Base-by-base conservation (phyloP, 2,113 vertebrate species). In the Phalacrocorax carbo region DNA sequence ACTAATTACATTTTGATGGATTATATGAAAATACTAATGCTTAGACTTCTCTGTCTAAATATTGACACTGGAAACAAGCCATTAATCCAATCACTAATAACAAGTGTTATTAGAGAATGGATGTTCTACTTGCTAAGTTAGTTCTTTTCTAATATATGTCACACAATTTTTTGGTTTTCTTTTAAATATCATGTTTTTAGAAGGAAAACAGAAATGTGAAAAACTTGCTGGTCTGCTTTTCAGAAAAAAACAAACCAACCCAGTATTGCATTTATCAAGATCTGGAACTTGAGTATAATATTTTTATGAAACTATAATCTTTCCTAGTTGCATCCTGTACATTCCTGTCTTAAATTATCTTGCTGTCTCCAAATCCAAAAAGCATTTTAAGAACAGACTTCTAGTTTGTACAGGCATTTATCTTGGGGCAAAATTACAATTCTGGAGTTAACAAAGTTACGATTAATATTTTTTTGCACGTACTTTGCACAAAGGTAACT, bases 391-490 rank as follows among this genome's bases (percentile, higher is more conserved):
- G 44, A 93, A n/a, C 23, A 82, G 81, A 49, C 16, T 72, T 87
- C 3, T 61, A 7, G 21, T 72, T 80, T 86, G 10, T 66, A 57
- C 6, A 72, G 3, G 29, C 11, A 32, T 27, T 88, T 72, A 21
- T 42, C 25, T 36, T 92, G 36, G 66, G 22, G 11, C 13, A 84
- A 60, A 70, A 54, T 36, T 11, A 40, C 2, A 55, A 17, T 86
- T 72, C 79, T 90, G 16, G 61, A 80, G 20, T 32, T 70, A 62
- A 62, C 9, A 16, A 10, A 25, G 20, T 82, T 84, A 79, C 4
- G 60, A 6, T 78, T 62, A 42, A 18, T 76, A 32, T 7, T 30
- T 48, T 10, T 52, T 40, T 65, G 15, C 10, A 8, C 0, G 0
- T 58, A 61, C 13, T 62, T 62, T 66, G 21, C 44, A n/a, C 22